Evolutionary conservation across 2,888 invertebrate species (phyloP).

Genomic region (Lasioglossum morio): DNA sequence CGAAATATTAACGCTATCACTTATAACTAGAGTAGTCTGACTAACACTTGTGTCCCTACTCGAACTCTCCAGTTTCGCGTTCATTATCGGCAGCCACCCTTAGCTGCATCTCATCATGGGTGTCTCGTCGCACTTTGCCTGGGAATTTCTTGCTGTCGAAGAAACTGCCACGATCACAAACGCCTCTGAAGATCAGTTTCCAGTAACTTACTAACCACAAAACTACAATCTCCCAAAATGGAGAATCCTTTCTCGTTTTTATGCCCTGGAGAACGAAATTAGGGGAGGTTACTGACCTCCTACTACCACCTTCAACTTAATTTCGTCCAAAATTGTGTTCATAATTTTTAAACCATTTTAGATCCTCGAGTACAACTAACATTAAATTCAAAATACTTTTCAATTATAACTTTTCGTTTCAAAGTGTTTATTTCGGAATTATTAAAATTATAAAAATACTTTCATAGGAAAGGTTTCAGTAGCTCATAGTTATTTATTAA

Average conservation of each 20-base stretch:
- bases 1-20: too few species aligned
- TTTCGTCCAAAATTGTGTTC: not conserved
- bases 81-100: conserved; percentile 26
- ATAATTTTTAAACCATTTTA: not conserved
- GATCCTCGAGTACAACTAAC: too few species aligned
- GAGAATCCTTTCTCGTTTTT: not conserved
- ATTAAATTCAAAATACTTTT: too few species aligned
- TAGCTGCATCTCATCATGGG: conserved; percentile 7
- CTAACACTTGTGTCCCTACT: too few species aligned
- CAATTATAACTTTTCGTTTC: too few species aligned
- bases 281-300: not conserved
- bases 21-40: too few species aligned
- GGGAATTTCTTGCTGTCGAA: conserved; percentile 21
- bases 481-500: not conserved
- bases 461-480: not conserved
- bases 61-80: not conserved
- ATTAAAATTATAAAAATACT: not conserved
- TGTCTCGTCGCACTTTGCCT: conserved; percentile 1
- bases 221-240: conserved; percentile 15
- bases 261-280: not conserved
- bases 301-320: not conserved
- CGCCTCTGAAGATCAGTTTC: conserved; percentile 17
- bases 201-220: conserved; percentile 17
- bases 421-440: too few species aligned
- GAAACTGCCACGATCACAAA: conserved; percentile 22